Percentiles rank a stretch among this genome's conserved stretches.
Conservation (phyloP, 2,113 vertebrate genomes). For the Dromas ardeola region DNA sequence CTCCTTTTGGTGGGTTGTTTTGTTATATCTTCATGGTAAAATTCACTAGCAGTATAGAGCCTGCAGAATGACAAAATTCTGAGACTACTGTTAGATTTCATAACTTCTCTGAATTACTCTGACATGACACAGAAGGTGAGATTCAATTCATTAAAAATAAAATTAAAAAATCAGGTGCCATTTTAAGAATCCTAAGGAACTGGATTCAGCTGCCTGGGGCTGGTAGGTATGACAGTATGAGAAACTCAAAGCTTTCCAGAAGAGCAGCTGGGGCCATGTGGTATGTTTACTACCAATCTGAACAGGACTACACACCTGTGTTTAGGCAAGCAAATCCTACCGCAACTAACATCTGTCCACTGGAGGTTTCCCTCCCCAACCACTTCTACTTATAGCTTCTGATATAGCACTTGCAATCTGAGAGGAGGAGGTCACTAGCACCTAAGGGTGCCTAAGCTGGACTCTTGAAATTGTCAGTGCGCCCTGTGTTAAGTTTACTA, state of each 20-base stretch:
- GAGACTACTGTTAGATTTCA: background rate
- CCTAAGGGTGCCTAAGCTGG: background rate
- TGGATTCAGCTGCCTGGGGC: background rate
- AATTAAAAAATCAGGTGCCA: background rate
- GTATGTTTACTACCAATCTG: background rate
- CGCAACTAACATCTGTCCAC: background rate
- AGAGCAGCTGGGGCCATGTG: background rate
- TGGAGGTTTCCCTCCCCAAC: background rate
- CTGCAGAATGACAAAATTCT: background rate
- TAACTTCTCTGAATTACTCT: background rate
- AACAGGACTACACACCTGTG: background rate
- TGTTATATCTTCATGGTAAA: background rate
- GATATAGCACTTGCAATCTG: background rate
- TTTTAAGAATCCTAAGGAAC: background rate
- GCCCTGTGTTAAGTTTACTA: background rate
- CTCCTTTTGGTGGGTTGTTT: background rate
- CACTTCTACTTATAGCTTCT: background rate
- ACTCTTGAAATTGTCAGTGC: background rate
- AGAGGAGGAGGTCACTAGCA: background rate
- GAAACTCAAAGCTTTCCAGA: background rate
- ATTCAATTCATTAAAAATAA: background rate
- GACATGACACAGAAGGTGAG: background rate
- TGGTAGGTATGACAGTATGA: background rate
- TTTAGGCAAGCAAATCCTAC: background rate
- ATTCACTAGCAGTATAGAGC: background rate